Evolutionary conservation across 2,888 invertebrate species (phyloP).

Genomic region (Drosophila emarginata): DNA sequence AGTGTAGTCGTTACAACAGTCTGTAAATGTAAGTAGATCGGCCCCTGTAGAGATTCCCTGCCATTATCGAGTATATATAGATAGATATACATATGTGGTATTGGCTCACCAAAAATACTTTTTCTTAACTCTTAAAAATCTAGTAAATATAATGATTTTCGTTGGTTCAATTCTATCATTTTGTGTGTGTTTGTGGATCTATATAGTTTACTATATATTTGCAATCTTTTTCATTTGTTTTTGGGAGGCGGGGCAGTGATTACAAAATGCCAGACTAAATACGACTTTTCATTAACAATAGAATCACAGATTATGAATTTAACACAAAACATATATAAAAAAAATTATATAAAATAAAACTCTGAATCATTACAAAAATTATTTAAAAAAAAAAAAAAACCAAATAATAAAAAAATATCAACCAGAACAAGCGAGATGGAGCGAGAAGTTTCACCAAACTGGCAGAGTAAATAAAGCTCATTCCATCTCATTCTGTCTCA

Average conservation of each 20-base stretch:
- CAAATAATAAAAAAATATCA: neutral
- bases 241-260: conserved; percentile 31
- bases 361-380: conserved; percentile 18
- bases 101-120: neutral
- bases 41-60: conserved; percentile 2
- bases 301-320: conserved; percentile 65
- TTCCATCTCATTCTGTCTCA: neutral
- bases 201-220: neutral
- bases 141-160: neutral
- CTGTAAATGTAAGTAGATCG: neutral
- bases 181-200: neutral
- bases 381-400: conserved; percentile 21
- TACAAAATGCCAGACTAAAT: conserved; percentile 27
- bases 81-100: neutral
- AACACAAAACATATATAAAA: conserved; percentile 24
- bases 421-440: neutral
- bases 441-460: neutral
- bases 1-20: neutral
- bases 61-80: neutral
- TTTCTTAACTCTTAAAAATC: neutral
- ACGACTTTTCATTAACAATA: conserved; percentile 48
- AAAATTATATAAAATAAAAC: conserved; percentile 10
- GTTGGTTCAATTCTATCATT: neutral
- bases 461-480: too few species aligned
- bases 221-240: neutral